Base-by-base conservation (phyloP, 2,888 invertebrate species). In the Hydrotaea diabolus region DNA sequence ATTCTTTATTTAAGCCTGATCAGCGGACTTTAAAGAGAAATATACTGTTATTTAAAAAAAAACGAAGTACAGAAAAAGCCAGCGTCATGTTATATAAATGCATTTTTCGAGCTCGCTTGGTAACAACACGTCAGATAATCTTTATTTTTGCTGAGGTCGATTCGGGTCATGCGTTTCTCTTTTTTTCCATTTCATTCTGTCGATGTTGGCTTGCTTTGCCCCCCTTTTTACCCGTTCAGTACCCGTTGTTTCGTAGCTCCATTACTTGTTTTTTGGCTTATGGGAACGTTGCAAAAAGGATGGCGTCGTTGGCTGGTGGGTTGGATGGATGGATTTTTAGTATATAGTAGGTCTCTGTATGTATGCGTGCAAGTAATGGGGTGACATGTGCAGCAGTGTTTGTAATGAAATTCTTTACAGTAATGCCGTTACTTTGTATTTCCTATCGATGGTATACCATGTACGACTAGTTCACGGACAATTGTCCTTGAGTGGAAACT, bases 111-210 rank as follows among this genome's bases (percentile, higher is more conserved):
- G 19, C 21, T 49, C 36, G 21, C 23, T 76, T 74, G 23, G 59
- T 62, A 74, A 74, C 57, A 74, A 39, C 59, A 59, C 36, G 39
- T 46, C 73, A 74, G 57, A 74, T 43, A 39, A 59, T 78, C 31
- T 69, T 31, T 79, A 23, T 69, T 59, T 59, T 62, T 75, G n/a
- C 71, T 81, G 64, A 78, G 84, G 78, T 84, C 81, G 75, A 81
- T 84, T 81, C 78, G 76, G 78, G 81, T 84, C 81, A 84, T 75
- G 31, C 69, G 77, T 46, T 19, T 43, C 8, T 66, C 19, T 36
- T 62, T 21, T 19, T 21, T 31, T 31, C 7, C 3, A 4, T 31
- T 31, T 57, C 11, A 26, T 55, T 49, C 49, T n/a, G 21, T 36
- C 43, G 66, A 15, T 66, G 17, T 36, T 36, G 39, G 8, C 0